phyloP scores from a whole-genome alignment of 2,113 vertebrate genomes.

The Plecturocebus donacophilus region DNA sequence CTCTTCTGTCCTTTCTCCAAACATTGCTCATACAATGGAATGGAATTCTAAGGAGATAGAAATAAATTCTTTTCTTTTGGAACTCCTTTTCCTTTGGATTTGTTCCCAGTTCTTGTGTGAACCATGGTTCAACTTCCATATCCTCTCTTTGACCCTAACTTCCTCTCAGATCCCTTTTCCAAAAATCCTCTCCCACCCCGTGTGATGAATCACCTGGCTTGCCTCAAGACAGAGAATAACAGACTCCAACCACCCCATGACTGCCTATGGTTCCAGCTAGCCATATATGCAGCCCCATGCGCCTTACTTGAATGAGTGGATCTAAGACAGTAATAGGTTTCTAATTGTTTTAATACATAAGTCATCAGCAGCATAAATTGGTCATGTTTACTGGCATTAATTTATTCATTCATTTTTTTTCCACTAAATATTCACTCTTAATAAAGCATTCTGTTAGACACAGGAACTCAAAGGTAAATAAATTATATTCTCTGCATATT shows the following conservation, averaged over 20 bases:
- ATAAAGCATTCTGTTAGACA: background rate
- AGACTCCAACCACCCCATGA: background rate
- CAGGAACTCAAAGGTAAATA: background rate
- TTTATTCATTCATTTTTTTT: background rate
- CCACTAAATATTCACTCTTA: background rate
- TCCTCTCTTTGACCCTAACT: conserved; percentile 62
- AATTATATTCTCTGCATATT: background rate
- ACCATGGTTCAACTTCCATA: conserved; percentile 38
- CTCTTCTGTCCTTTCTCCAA: conserved; percentile 37
- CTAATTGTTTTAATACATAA: background rate
- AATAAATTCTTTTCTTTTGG: conserved; percentile 55
- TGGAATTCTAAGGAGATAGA: conserved; percentile 63
- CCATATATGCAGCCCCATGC: background rate
- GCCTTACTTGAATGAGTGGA: background rate
- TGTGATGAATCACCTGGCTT: conserved; percentile 64
- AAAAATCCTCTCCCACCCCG: conserved; percentile 44
- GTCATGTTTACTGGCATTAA: background rate
- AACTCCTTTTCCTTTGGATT: conserved; percentile 63
- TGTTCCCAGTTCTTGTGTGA: conserved; percentile 65
- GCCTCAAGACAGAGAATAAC: conserved; percentile 43
- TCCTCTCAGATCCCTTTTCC: conserved; percentile 66
- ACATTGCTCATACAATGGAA: conserved; percentile 53
- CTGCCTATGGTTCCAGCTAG: background rate
- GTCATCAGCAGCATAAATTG: background rate
- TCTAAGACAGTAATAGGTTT: background rate